These are phyloP conservation scores for Pardosa pseudoannulata DNA, from an alignment of 2,888 invertebrate genomes.

Conservation along the genomic window DNA sequence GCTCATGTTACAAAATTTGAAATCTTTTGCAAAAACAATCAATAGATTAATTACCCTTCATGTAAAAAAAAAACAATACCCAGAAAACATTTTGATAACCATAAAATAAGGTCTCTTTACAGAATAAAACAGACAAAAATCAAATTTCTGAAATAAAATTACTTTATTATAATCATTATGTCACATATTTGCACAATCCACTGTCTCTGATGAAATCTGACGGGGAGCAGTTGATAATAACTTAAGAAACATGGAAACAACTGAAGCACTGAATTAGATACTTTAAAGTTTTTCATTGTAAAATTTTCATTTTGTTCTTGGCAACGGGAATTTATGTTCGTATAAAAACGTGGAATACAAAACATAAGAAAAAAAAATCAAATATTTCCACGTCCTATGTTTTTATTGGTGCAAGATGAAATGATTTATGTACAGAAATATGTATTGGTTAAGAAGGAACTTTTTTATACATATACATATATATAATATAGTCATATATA, in stretches of 20 bases:
- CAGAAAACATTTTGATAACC: no score
- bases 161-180: conserved; percentile 11
- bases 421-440: conserved; percentile 69
- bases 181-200: conserved; percentile 17
- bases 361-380: conserved; percentile 17
- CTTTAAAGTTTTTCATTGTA: not conserved
- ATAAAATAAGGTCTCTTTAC: no score
- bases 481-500: not conserved
- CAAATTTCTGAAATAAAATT: not conserved
- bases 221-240: not conserved
- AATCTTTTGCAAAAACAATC: no score
- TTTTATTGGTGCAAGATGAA: conserved; percentile 72
- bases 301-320: conserved; percentile 1
- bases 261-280: not conserved
- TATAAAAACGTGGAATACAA: not conserved
- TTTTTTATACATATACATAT: conserved; percentile 47
- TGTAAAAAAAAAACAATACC: no score
- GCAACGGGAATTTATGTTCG: not conserved
- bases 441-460: conserved; percentile 66
- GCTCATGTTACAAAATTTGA: no score
- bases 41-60: no score
- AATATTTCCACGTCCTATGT: conserved; percentile 46
- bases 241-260: not conserved
- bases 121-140: not conserved
- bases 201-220: conserved; percentile 3